Evolutionary conservation across 2,888 invertebrate species (phyloP), one percentile per base, ranked within the genome.

Genomic region (Patella caerulea): DNA sequence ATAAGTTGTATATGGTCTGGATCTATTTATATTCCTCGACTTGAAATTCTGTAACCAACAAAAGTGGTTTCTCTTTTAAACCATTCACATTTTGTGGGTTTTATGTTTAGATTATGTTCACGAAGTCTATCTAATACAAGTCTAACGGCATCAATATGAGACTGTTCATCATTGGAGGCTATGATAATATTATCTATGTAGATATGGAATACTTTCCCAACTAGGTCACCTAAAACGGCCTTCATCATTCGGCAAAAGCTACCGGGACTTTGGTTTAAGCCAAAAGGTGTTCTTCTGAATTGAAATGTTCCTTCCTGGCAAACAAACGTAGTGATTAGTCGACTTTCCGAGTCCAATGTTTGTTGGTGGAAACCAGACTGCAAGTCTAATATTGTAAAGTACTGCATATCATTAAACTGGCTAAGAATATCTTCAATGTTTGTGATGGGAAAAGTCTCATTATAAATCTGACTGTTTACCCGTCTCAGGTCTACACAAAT

Each of bases 291-390:
- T n/a, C 59, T 17, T n/a, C 59, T 17, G 19, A n/a, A 59, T 59
- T 59, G 59, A 17, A 59, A 59, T 7, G 59, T 59, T 7, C 59
- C 59, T 59, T 59, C 59, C 17, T 7, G 9, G 17, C 59, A 59
- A 15, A 59, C 59, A 15, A 59, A 59, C n/a, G 59, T 19, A 17
- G 59, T 19, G 19, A 59, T 59, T 59, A 1, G 59, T 17, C 59
- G 59, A 17, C 59, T 17, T 59, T 59, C 59, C 17, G 2, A 14
- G 2, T 56, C 56, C 2, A 59, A 17, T 59, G 19, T 19, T 17
- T 59, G 59, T 17, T 59, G 59, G n/a, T 59, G 59, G 19, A 59
- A 59, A n/a, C 59, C 59, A 59, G 59, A 59, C 19, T 59, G 59
- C 19, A 59, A 59, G 59, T 59, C 59, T 15, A 59, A n/a, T n/a